Percentiles rank a stretch among this genome's conserved stretches.
phyloP scores from a whole-genome alignment of 1,140 invertebrate species.

The Panulirus ornatus region DNA sequence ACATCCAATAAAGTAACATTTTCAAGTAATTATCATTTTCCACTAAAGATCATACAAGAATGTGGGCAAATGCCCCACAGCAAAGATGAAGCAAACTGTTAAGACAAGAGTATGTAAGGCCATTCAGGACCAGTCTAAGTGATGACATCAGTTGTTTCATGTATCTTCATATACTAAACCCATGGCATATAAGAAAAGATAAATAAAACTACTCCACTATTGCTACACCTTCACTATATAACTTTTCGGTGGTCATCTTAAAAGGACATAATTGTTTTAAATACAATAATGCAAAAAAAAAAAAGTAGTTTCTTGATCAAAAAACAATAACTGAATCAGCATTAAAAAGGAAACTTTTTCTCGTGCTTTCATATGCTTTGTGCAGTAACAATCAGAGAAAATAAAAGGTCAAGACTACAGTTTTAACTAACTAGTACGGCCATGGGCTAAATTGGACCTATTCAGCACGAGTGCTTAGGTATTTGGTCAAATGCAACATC shows the following conservation, averaged over 20 bases:
- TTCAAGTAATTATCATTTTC: slow-evolving; percentile 16
- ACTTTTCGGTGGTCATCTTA: slow-evolving; percentile 52
- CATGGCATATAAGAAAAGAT: neutral
- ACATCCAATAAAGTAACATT: slow-evolving; percentile 68
- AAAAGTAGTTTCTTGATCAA: neutral
- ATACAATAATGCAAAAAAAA: neutral
- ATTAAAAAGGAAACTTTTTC: neutral
- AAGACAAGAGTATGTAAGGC: neutral
- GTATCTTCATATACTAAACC: neutral
- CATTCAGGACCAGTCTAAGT: slow-evolving; percentile 4
- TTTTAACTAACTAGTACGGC: neutral
- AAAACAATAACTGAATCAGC: neutral
- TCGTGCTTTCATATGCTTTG: slow-evolving; percentile 31
- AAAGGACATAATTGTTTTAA: neutral
- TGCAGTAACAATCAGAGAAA: slow-evolving; percentile 23
- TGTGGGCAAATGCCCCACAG: neutral
- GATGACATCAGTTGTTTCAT: neutral
- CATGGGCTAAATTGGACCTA: neutral
- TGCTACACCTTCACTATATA: slow-evolving; percentile 62
- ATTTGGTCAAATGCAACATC: slow-evolving; percentile 15
- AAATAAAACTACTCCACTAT: slow-evolving; percentile 40
- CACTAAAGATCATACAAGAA: slow-evolving; percentile 38
- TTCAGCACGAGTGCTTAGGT: neutral
- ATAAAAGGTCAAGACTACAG: neutral
- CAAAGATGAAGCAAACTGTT: slow-evolving; percentile 19